Conservation (phyloP, 2,113 vertebrate species). For the Numenius arquata region DNA sequence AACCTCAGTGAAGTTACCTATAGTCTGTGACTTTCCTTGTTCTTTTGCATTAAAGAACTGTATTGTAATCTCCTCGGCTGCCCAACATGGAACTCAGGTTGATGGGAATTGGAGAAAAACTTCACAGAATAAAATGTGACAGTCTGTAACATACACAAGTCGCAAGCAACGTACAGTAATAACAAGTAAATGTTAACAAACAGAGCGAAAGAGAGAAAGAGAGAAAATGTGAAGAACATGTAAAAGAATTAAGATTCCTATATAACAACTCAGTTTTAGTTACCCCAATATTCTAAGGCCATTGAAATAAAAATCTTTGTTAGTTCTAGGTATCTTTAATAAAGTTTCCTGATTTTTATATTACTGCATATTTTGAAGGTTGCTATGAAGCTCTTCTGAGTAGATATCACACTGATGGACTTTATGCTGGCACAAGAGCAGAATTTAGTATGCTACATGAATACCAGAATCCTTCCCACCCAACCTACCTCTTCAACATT, state of each 20-base stretch:
- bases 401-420: neutral
- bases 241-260: slow-evolving; percentile 70
- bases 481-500: slow-evolving; percentile 71
- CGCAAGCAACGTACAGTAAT: slow-evolving; percentile 67
- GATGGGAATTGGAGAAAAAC: slow-evolving; percentile 71
- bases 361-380: slow-evolving; percentile 6
- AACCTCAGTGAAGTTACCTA: slow-evolving; percentile 68
- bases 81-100: slow-evolving; percentile 70
- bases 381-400: neutral
- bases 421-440: neutral
- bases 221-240: slow-evolving; percentile 77
- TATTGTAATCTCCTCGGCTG: slow-evolving; percentile 67
- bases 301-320: slow-evolving; percentile 3
- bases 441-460: slow-evolving; percentile 36
- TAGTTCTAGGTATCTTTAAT: slow-evolving; percentile 23
- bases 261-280: slow-evolving; percentile 46
- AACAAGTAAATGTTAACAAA: slow-evolving; percentile 77
- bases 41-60: slow-evolving; percentile 69
- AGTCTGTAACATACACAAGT: slow-evolving; percentile 77
- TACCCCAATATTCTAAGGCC: slow-evolving; percentile 42
- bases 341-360: slow-evolving; percentile 10
- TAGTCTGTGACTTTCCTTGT: slow-evolving; percentile 71
- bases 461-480: slow-evolving; percentile 49
- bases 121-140: slow-evolving; percentile 75
- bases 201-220: slow-evolving; percentile 69